These are phyloP conservation scores for Iguana delicatissima DNA, from an alignment of 2,797 vertebrate genomes.

Conservation along the genomic window DNA sequence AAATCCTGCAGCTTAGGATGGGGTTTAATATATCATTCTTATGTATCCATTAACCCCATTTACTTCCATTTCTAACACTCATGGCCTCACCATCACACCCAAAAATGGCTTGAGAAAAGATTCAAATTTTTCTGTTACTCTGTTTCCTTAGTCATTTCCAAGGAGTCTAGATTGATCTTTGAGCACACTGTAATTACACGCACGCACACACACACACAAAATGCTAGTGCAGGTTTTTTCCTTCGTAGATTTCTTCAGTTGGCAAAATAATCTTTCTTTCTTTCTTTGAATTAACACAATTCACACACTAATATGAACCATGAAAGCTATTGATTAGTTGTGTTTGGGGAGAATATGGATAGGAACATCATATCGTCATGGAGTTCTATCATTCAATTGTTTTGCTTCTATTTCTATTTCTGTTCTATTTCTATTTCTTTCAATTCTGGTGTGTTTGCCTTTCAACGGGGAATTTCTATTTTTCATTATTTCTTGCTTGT, in stretches of 20 bases:
- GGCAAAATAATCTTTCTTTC: no score
- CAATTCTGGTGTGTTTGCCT: slow-evolving; percentile 57
- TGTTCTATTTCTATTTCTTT: not conserved
- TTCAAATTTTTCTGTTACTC: not conserved
- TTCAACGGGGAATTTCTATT: slow-evolving; percentile 57
- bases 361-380: slow-evolving; percentile 1
- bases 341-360: no score
- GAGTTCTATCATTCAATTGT: slow-evolving; percentile 39
- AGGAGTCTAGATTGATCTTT: not conserved
- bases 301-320: not conserved
- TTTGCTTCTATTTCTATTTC: not conserved
- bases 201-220: not conserved
- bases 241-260: not conserved
- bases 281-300: not conserved
- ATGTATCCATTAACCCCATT: no score
- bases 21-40: no score
- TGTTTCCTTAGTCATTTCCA: no score
- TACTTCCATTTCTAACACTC: not conserved
- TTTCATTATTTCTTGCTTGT: slow-evolving; percentile 63
- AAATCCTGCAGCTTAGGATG: no score
- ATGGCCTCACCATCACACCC: not conserved
- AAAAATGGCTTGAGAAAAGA: no score
- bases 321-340: slow-evolving; percentile 12
- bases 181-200: not conserved
- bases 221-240: no score